Evolutionary conservation across 1,140 invertebrate genomes (phyloP).

Genomic region (Bemisia tabaci): DNA sequence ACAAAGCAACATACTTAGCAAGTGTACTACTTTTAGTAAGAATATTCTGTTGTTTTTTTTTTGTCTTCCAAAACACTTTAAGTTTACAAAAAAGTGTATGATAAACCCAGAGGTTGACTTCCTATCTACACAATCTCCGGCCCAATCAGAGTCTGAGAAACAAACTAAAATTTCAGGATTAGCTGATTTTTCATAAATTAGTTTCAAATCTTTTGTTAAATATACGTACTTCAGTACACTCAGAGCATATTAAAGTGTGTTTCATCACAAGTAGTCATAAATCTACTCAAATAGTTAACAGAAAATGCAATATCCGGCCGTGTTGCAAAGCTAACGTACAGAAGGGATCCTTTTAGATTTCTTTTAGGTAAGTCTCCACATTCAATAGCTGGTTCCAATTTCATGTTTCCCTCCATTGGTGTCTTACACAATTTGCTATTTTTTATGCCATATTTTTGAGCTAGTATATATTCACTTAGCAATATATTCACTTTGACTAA

Average conservation of each 20-base stretch:
- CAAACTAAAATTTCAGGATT: background rate
- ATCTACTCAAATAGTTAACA: constrained; percentile 7
- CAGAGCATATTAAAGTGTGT: constrained; percentile 7
- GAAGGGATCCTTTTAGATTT: constrained; percentile 1
- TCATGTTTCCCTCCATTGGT: constrained; percentile 7
- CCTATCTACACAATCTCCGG: constrained; percentile 23
- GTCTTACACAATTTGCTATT: background rate
- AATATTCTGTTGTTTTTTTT: constrained; percentile 20
- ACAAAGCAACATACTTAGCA: constrained; percentile 23
- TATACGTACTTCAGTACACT: constrained; percentile 4
- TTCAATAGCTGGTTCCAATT: background rate
- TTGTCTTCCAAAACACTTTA: constrained; percentile 21
- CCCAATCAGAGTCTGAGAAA: constrained; percentile 33
- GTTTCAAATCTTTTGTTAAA: background rate
- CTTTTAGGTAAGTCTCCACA: background rate
- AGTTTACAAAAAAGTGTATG: constrained; percentile 24
- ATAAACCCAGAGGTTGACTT: constrained; percentile 30
- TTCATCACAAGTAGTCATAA: background rate
- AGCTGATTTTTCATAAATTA: background rate
- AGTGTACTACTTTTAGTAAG: constrained; percentile 21
- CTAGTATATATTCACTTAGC: background rate
- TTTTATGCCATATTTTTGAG: background rate
- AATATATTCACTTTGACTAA: constrained; percentile 8
- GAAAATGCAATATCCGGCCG: constrained; percentile 6
- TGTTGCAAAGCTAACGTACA: background rate